These are phyloP conservation scores for Cossypha caffra DNA, from an alignment of 2,797 vertebrate species.

Conservation along the genomic window DNA sequence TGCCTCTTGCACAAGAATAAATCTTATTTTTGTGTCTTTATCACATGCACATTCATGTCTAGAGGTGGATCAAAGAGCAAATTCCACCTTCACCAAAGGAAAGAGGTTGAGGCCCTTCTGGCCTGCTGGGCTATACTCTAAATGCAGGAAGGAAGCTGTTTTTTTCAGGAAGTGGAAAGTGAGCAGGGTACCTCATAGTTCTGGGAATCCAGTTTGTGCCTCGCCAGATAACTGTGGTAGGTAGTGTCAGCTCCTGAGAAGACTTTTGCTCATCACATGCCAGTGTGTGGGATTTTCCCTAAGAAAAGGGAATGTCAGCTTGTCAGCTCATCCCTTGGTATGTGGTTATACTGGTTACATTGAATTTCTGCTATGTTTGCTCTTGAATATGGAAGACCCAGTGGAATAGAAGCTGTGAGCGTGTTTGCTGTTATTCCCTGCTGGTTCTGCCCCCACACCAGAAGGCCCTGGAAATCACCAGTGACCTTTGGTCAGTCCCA, in stretches of 20 bases:
- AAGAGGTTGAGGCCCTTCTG: neutral
- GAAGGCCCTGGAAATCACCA: neutral
- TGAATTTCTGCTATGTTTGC: neutral
- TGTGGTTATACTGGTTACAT: neutral
- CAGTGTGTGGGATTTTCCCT: constrained; percentile 4
- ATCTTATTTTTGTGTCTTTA: neutral
- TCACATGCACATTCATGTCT: neutral
- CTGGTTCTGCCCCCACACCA: neutral
- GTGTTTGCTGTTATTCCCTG: neutral
- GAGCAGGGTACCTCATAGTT: neutral
- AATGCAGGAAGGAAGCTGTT: neutral
- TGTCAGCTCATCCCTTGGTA: constrained; percentile 14
- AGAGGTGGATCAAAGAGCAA: neutral
- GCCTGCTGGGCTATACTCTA: neutral
- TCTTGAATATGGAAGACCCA: constrained; percentile 13
- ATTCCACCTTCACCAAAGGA: neutral
- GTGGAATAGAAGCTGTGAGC: neutral
- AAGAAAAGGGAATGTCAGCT: neutral
- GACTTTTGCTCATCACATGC: neutral
- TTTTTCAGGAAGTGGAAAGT: neutral
- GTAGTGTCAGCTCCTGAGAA: neutral
- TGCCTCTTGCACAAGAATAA: neutral
- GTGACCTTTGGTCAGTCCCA: neutral
- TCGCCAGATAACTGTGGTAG: neutral
- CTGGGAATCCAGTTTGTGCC: neutral